Evolutionary conservation across 2,113 vertebrate genomes (phyloP).

Genomic region (Microcebus griseorufus): DNA sequence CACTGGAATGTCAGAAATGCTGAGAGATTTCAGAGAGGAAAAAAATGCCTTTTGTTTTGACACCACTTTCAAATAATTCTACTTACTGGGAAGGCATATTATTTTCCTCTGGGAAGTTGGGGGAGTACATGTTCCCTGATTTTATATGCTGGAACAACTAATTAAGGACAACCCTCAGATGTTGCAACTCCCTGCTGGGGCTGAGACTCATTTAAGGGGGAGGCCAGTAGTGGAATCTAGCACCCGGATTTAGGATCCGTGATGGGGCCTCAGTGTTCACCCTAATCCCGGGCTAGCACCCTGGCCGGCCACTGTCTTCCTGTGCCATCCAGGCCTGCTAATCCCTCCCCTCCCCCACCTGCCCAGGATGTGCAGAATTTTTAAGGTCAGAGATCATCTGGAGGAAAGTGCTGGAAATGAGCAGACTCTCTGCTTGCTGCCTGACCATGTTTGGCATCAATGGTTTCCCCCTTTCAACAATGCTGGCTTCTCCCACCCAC

Average conservation of each 20-base stretch:
- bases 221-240: neutral
- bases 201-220: neutral
- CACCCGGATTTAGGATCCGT: neutral
- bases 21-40: neutral
- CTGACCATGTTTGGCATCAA: neutral
- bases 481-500: neutral
- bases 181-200: neutral
- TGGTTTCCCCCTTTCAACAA: neutral
- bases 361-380: neutral
- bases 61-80: conserved; percentile 59
- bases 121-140: conserved; percentile 20
- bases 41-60: conserved; percentile 66
- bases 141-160: conserved; percentile 27
- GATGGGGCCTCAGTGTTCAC: neutral
- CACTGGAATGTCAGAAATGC: conserved; percentile 21
- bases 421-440: neutral
- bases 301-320: neutral
- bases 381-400: neutral
- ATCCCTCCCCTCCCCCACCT: neutral
- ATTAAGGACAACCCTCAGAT: conserved; percentile 45
- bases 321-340: neutral
- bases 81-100: conserved; percentile 46
- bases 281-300: neutral
- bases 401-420: neutral
- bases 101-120: conserved; percentile 47